Base-by-base conservation (phyloP, 37 sponge, comb jelly and placozoan genomes). In the Ephydatia muelleri region DNA sequence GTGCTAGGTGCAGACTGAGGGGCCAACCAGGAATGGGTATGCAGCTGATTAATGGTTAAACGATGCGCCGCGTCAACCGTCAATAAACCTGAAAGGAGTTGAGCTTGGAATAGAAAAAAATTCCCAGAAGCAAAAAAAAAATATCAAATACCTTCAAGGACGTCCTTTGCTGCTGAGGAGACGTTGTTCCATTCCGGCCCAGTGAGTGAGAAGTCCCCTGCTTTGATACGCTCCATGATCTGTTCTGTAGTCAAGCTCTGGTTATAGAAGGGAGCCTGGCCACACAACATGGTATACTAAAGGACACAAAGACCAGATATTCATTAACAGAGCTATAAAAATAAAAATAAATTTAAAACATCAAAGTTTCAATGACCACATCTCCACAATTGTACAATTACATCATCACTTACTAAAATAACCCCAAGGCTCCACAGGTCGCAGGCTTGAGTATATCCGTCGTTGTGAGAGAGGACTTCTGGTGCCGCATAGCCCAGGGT, bases 361-460 rank as follows among this genome's bases (percentile, higher is more conserved):
- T 0, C 68, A 79, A 6, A 32, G 23, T 25, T 21, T 43, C 36
- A 38, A 76, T 19, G 21, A 16, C 16, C 12, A 80, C 57, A 57
- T 22, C 23, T 14, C 5, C 28, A 4, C 28, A 8, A 14, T 28
- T 67, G 5, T 67, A 11, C 69, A 0, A 80, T n/a, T n/a, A n/a
- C n/a, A n/a, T n/a, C n/a, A n/a, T n/a, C n/a, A n/a, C 94, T 69
- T 31, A 97, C 97, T 89, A 97, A 67, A 30, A 97, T 97, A n/a
- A 97, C 98, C 0, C 98, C 98, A 9, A 97, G 82, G 65, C 98
- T 97, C 98, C 98, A 97, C 16, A 97, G 89, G 68, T 97, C 98
- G 83, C 98, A 97, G 31, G 96, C 82, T 68, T 95, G 94, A 4
- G 93, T 92, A 67, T 97, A 97, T 14, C 95, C 95, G 40, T 80